phyloP scores from a whole-genome alignment of 2,113 vertebrate genomes.

The Rhea pennata region DNA sequence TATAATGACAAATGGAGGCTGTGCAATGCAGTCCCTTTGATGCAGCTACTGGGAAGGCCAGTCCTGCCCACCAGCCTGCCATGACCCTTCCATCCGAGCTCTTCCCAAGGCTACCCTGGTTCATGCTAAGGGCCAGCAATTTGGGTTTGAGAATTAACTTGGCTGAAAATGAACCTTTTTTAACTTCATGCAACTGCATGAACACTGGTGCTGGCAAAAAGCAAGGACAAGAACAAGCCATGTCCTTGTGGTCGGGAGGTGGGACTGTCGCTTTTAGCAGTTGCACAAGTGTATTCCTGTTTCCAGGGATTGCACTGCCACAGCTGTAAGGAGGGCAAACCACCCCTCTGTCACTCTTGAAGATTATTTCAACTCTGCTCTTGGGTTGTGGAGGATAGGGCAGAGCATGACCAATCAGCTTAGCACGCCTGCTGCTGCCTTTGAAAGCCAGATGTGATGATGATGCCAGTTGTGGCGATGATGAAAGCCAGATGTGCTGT shows the following conservation, averaged over 20 bases:
- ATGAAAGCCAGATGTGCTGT: too few species aligned
- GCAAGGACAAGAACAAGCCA: neutral
- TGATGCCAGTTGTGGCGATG: neutral
- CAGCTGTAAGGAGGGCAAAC: neutral
- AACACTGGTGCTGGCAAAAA: neutral
- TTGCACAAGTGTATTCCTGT: neutral
- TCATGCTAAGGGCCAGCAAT: neutral
- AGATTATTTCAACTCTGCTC: neutral
- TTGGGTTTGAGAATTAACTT: neutral
- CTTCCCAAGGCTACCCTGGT: neutral
- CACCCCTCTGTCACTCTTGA: rapidly evolving
- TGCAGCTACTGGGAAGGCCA: neutral
- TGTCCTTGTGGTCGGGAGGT: neutral
- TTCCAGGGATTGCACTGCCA: neutral
- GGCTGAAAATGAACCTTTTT: neutral
- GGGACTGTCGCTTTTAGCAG: neutral
- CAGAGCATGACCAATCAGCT: rapidly evolving
- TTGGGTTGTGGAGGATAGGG: neutral
- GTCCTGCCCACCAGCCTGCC: neutral
- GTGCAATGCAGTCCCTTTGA: rapidly evolving
- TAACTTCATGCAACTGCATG: neutral
- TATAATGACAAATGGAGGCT: neutral
- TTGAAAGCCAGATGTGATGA: neutral
- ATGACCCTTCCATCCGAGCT: rapidly evolving
- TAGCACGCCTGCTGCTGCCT: neutral